These are phyloP conservation scores for Crenuchus spilurus DNA, from an alignment of 2,797 vertebrate species.

Conservation along the genomic window DNA sequence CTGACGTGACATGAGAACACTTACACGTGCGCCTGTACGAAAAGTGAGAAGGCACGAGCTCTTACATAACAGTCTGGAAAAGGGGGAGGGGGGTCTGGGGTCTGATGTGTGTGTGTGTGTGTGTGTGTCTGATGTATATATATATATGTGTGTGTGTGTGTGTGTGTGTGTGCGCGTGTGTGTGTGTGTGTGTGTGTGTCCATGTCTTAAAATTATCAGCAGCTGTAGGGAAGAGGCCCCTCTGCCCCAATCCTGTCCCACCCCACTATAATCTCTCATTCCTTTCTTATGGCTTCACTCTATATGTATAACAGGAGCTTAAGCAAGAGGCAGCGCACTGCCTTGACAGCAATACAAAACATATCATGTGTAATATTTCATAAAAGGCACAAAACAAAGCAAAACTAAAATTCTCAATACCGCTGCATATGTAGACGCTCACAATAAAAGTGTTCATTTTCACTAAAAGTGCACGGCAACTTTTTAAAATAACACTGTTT, in stretches of 20 bases:
- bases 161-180: slow-evolving; percentile 10
- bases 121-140: background rate
- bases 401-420: too few relatives aligned
- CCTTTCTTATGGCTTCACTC: background rate
- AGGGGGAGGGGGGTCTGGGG: background rate
- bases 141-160: background rate
- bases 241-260: slow-evolving; percentile 15
- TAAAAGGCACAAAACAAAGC: background rate
- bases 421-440: too few relatives aligned
- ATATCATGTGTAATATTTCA: background rate
- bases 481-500: too few relatives aligned
- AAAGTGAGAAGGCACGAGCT: background rate
- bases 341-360: background rate
- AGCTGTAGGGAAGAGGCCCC: slow-evolving; percentile 11
- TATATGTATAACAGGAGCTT: background rate
- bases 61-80: slow-evolving; percentile 18
- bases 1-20: background rate
- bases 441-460: too few relatives aligned
- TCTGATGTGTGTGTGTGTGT: background rate
- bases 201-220: slow-evolving; percentile 25
- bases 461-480: too few relatives aligned
- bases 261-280: background rate
- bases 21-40: background rate
- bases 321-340: background rate
- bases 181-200: background rate